phyloP scores from a whole-genome alignment of 2,113 vertebrate genomes.

The Chaenogobius annularis region DNA sequence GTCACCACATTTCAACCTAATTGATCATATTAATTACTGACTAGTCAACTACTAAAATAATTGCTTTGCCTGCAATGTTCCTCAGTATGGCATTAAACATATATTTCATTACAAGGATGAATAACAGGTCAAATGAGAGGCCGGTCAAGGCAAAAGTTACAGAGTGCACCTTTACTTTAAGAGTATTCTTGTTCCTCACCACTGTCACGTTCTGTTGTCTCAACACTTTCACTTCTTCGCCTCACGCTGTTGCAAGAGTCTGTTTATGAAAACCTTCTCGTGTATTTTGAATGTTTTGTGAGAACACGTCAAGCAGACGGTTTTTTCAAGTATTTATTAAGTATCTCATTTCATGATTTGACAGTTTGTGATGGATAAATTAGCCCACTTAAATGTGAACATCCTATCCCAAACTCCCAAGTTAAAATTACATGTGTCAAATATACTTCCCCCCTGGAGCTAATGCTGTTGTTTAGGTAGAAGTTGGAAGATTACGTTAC shows the following conservation, averaged over 20 bases:
- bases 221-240: background rate
- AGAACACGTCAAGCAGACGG: background rate
- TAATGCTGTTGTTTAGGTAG: slow-evolving; percentile 7
- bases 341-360: slow-evolving; percentile 1
- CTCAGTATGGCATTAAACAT: too few species aligned
- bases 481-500: background rate
- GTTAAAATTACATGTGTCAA: slow-evolving; percentile 5
- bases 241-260: background rate
- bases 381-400: background rate
- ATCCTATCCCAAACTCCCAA: background rate
- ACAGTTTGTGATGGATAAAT: slow-evolving; percentile 20
- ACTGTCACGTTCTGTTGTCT: background rate
- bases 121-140: too few species aligned
- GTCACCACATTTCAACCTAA: too few species aligned
- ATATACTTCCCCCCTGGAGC: background rate
- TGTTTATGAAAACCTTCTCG: background rate
- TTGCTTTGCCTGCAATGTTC: too few species aligned
- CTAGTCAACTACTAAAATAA: too few species aligned
- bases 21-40: too few species aligned
- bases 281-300: slow-evolving; percentile 6
- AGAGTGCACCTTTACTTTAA: background rate
- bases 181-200: background rate
- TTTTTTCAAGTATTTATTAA: slow-evolving; percentile 17
- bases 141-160: too few species aligned
- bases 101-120: too few species aligned